Conservation (phyloP, 2,113 vertebrate genomes). For the Osmerus mordax region DNA sequence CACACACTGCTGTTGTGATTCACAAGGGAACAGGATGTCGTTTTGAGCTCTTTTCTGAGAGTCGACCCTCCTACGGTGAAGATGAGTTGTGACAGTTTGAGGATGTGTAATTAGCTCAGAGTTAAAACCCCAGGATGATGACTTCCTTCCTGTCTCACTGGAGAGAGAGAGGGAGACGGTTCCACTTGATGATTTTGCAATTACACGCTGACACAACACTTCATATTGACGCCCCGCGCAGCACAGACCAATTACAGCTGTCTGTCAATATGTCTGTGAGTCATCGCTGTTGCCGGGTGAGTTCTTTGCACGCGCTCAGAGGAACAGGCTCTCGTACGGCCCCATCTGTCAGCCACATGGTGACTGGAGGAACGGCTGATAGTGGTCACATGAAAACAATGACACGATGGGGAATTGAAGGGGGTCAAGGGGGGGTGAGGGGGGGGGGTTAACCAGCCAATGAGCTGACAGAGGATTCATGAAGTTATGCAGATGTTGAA, state of each 20-base stretch:
- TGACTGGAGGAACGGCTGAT: neutral
- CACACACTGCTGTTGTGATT: too few relatives aligned
- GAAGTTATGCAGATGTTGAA: neutral
- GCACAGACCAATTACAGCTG: slow-evolving; percentile 41
- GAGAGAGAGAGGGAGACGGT: neutral
- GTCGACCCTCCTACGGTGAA: too few relatives aligned
- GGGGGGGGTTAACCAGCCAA: neutral
- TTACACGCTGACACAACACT: slow-evolving; percentile 31
- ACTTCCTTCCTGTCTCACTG: too few relatives aligned
- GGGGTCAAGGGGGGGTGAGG: neutral
- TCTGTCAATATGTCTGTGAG: slow-evolving; percentile 30
- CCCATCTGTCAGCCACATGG: neutral
- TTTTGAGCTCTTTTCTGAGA: too few relatives aligned
- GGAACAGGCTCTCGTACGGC: neutral
- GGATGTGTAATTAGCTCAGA: too few relatives aligned
- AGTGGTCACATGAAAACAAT: too few relatives aligned
- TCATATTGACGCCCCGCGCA: slow-evolving; percentile 20
- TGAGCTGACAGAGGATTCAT: too few relatives aligned
- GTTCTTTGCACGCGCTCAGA: neutral
- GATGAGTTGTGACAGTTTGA: too few relatives aligned
- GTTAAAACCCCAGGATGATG: too few relatives aligned
- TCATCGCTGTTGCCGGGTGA: slow-evolving; percentile 18
- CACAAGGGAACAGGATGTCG: too few relatives aligned
- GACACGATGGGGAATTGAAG: neutral
- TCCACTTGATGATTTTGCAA: slow-evolving; percentile 26